Conservation (phyloP, 1,140 invertebrate genomes). For the Tetranychus urticae region DNA sequence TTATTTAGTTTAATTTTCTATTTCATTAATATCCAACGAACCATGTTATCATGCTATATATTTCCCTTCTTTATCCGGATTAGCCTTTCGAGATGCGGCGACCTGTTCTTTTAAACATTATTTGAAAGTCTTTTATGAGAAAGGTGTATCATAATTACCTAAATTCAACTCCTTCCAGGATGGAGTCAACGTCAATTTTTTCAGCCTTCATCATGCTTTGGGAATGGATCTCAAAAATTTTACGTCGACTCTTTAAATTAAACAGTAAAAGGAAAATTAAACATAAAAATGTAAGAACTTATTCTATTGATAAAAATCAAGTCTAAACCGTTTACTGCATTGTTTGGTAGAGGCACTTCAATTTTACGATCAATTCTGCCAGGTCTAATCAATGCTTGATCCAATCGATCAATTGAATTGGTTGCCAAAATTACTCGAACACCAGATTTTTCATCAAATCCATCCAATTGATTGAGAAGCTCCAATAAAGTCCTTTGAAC, state of each 20-base stretch:
- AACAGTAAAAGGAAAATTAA: background rate
- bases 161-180: constrained; percentile 51
- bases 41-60: too few relatives aligned
- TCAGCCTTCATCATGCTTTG: constrained; percentile 96
- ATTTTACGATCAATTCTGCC: constrained; percentile 76
- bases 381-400: constrained; percentile 84
- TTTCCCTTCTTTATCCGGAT: too few relatives aligned
- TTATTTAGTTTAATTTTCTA: too few relatives aligned
- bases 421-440: constrained; percentile 98
- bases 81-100: too few relatives aligned
- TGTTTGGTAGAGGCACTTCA: background rate
- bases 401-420: constrained; percentile 85
- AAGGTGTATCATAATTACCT: background rate
- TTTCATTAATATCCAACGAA: too few relatives aligned
- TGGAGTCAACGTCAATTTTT: constrained; percentile 96
- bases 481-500: constrained; percentile 24
- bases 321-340: background rate
- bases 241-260: constrained; percentile 28
- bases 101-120: too few relatives aligned
- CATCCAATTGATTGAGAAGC: constrained; percentile 87
- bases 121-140: too few relatives aligned
- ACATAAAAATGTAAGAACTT: background rate
- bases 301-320: background rate
- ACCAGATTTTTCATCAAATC: constrained; percentile 89
- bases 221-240: constrained; percentile 94